phyloP scores from a whole-genome alignment of 2,888 invertebrate species.

The Drosophila meridionalis region DNA sequence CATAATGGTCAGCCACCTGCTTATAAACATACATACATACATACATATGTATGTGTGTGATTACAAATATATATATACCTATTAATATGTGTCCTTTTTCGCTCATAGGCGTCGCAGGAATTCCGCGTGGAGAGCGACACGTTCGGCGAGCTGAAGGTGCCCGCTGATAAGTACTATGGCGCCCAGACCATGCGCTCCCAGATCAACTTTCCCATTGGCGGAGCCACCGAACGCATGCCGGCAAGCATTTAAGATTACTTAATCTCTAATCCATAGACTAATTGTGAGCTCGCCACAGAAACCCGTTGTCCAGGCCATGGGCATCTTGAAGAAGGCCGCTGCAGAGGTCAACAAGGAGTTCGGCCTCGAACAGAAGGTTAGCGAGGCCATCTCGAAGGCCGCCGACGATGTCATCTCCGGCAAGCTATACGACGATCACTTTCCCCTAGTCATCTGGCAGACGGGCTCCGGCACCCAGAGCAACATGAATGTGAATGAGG shows the following conservation, averaged over 20 bases:
- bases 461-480: conserved; percentile 99
- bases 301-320: conserved; percentile 97
- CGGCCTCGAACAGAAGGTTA: conserved; percentile 94
- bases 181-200: conserved; percentile 98
- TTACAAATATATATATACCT: not conserved
- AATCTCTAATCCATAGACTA: not conserved
- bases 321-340: conserved; percentile 98
- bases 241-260: conserved; percentile 86
- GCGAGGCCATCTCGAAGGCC: conserved; percentile 95
- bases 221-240: conserved; percentile 96
- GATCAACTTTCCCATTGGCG: conserved; percentile 99
- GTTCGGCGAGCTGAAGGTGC: conserved; percentile 97
- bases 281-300: conserved; percentile 86
- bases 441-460: conserved; percentile 99
- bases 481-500: conserved; percentile 99
- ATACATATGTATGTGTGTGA: not conserved
- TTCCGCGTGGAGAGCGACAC: conserved; percentile 91
- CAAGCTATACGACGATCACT: conserved; percentile 96
- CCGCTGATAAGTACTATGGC: conserved; percentile 96
- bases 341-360: conserved; percentile 97
- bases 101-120: conserved; percentile 73
- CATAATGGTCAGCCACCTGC: conserved; percentile 8
- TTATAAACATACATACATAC: not conserved
- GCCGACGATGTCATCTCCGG: conserved; percentile 98
- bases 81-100: not conserved